Conservation (phyloP, 2,113 vertebrate species). For the Centropus unirufus region DNA sequence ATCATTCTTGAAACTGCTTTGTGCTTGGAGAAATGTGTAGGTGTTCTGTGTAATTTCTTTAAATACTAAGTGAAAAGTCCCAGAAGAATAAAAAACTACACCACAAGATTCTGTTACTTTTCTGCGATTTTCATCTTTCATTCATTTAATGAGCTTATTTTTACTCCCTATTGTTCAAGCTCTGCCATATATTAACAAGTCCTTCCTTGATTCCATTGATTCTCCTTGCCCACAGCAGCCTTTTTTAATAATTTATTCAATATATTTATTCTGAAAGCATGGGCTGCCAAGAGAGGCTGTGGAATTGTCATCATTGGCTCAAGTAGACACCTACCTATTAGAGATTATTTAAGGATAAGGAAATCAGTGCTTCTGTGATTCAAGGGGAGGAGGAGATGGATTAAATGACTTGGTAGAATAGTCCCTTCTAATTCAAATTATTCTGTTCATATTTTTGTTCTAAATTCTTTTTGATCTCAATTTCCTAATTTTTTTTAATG, state of each 20-base stretch:
- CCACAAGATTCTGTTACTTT: background rate
- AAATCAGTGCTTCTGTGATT: constrained; percentile 48
- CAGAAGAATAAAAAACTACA: background rate
- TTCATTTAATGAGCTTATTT: constrained; percentile 35
- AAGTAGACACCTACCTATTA: constrained; percentile 53
- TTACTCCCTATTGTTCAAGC: background rate
- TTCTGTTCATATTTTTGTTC: background rate
- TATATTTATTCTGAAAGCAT: constrained; percentile 60
- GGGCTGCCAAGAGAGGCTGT: constrained; percentile 43
- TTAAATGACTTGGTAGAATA: constrained; percentile 30
- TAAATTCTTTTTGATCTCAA: constrained; percentile 63
- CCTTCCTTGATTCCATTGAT: constrained; percentile 60
- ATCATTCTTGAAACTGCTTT: constrained; percentile 47
- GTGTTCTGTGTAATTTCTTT: constrained; percentile 22
- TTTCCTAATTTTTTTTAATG: constrained; percentile 41
- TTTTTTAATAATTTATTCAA: constrained; percentile 63
- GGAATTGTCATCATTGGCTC: constrained; percentile 67
- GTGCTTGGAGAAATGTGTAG: constrained; percentile 32
- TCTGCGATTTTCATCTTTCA: constrained; percentile 16
- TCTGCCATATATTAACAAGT: background rate
- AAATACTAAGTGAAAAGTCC: background rate
- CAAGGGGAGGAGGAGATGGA: background rate
- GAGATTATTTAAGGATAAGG: constrained; percentile 67
- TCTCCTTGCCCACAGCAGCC: constrained; percentile 10
- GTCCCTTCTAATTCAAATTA: constrained; percentile 29